Evolutionary conservation across 1,140 invertebrate genomes (phyloP).

Genomic region (Ganaspis sp.): DNA sequence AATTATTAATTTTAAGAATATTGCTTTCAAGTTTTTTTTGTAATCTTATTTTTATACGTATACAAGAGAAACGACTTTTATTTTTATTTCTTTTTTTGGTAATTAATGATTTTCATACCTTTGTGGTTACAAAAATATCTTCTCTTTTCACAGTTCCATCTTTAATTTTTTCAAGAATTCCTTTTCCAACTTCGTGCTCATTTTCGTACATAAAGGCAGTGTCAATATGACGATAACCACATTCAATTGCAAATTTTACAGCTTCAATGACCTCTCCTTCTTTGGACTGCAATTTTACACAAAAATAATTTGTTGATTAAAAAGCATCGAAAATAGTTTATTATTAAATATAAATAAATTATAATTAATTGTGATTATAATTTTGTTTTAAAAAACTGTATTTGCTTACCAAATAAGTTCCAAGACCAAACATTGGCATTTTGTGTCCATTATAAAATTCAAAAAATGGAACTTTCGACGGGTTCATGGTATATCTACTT

Average conservation of each 20-base stretch:
- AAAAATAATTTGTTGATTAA: no score
- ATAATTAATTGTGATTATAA: not conserved
- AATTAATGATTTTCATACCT: slow-evolving; percentile 75
- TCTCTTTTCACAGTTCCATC: slow-evolving; percentile 87
- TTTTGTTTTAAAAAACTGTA: not conserved
- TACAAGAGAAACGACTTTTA: no score
- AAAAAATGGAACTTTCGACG: slow-evolving; percentile 58
- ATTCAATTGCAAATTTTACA: slow-evolving; percentile 86
- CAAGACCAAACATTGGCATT: slow-evolving; percentile 81
- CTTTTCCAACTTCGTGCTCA: slow-evolving; percentile 89
- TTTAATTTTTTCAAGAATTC: slow-evolving; percentile 83
- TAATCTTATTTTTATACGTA: no score
- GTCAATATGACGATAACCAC: slow-evolving; percentile 93
- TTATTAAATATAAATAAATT: no score
- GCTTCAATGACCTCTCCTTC: slow-evolving; percentile 82
- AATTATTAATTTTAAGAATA: no score
- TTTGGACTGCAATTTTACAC: slow-evolving; percentile 75
- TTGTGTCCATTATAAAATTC: slow-evolving; percentile 78
- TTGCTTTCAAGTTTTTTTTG: no score
- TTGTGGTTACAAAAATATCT: slow-evolving; percentile 90
- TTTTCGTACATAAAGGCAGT: slow-evolving; percentile 91
- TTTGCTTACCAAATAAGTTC: slow-evolving; percentile 79
- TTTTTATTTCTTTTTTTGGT: not conserved
- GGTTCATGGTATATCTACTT: not conserved
- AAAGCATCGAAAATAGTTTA: no score